Evolutionary conservation across 2,113 vertebrate species (phyloP), one percentile per base, ranked within the genome.

Genomic region (Hemibagrus wyckioides): DNA sequence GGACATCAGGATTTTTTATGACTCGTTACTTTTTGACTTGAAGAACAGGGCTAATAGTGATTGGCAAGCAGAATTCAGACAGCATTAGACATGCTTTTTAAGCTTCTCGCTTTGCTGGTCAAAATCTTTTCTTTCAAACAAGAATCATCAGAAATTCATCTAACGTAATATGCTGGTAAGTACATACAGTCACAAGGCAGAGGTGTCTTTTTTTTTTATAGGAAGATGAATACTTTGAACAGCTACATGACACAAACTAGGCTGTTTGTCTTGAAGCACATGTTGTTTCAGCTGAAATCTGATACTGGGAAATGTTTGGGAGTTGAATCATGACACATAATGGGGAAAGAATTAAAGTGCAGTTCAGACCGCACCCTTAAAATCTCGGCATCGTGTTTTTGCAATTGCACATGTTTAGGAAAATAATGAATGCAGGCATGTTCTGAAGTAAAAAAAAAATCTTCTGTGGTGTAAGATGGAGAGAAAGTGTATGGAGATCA

Each of bases 121-220:
- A 79, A 39, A 82, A 91, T 88, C 85, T 81, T 81, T 67, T 56
- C 79, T 92, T 92, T 92, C 88, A 90, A 93, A 93, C 90, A 91
- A 92, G 92, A 90, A 69, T 85, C 89, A 86, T 88, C 65, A 88
- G 87, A 89, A 93, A 92, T 94, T 93, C 92, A 95, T 96, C 92
- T 92, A 92, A 95, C 93, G 94, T 94, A 91, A 93, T 94, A 93
- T 90, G 91, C 90, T 92, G 94, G 95, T 94, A 93, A 94, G 91
- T 93, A 83, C 0, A 88, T 88, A 89, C 92, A 93, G 94, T 94
- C 92, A 91, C 90, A 87, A 93, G 92, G 90, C 86, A 59, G 65
- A 73, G 84, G 82, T 77, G 85, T 86, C 15, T 92, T 92, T 94
- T 94, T 95, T 2, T 48, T 48, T 94, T 90, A 82, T 5, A 86